Base-by-base conservation (phyloP, 2,113 vertebrate species). In the Hippoglossus stenolepis region DNA sequence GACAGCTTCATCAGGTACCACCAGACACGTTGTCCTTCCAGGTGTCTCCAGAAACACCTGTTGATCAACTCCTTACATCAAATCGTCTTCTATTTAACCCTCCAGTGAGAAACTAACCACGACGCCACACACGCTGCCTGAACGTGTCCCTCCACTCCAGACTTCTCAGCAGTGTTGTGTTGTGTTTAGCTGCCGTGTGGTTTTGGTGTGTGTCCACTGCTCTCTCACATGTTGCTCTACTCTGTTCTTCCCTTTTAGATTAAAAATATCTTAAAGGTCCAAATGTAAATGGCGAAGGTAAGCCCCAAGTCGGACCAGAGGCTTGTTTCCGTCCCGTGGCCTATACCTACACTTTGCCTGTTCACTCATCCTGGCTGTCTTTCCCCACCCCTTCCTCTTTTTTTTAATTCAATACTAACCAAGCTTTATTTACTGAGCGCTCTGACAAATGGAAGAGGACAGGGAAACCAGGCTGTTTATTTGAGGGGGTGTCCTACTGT, bases 211-310 rank as follows among this genome's bases (percentile, higher is more conserved):
- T 89, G 63, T 90, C 81, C 69, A 60, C 82, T 76, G 24, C 69
- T 86, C 40, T 92, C 91, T 94, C 88, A 94, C 77, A 67, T 91
- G 54, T 83, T 94, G 89, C 95, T 97, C 75, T 96, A 87, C 84
- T 93, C 65, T 93, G 58, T 92, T 89, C 93, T 91, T 94, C 89
- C 91, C 85, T 95, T 96, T 91, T 95, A 94, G 98, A 98, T 97
- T 97, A 99, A 97, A 96, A 90, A 87, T 87, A 90, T 90, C 87
- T 77, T 93, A 94, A 94, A 80, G 93, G 91, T 95, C 95, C 95
- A 89, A 78, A 94, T n/a, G 90, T 94, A 89, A 94, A 65, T 90
- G 93, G 94, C 45, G 77, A 97, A 99, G 97, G 98, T 99, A 99
- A 98, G 97, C 88, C 63, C 90, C 78, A 80, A 86, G 85, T 86